Base-by-base conservation (phyloP, 2,888 invertebrate species). In the Clitarchus hookeri region DNA sequence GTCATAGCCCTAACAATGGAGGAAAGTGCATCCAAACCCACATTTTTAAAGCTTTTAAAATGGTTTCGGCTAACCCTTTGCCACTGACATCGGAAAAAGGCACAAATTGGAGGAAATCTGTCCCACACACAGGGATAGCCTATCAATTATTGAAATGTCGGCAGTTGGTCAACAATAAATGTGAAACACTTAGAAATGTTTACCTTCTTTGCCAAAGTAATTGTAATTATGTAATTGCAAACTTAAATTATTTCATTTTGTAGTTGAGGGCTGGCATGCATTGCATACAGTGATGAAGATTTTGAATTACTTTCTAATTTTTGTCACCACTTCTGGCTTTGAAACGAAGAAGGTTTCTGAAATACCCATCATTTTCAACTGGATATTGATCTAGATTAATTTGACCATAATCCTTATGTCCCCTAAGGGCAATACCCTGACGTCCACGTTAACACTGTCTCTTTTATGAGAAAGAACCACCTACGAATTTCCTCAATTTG, bases 101-200 rank as follows among this genome's bases (percentile, higher is more conserved):
- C 44, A 89, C 87, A 88, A 89, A 89, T 84, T 88, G 88, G 78
- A 89, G 86, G 86, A 89, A 89, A 88, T 88, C 87, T 88, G 89
- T 88, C 12, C 88, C 84, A 88, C 87, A 85, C 89, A 89, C 85
- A 89, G 85, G 80, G 89, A 89, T 87, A 90, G 88, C 87, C 90
- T 89, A 88, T 90, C 89, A 79, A 88, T 87, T 36, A 88, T 88
- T 82, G 88, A 87, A 36, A 89, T 88, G 88, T 90, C 90, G 54
- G 89, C 88, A 84, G 89, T 90, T 88, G 89, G 87, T 90, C 89
- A 84, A 89, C 90, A 83, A 90, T 85, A 82, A 90, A 88, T 36
- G 89, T 88, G 87, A 90, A 91, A 87, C 87, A 88, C 85, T 86
- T 84, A 89, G 48, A 86, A 85, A 88, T 86, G 86, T 89, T 90